Evolutionary conservation across 2,888 invertebrate species (phyloP), one percentile per base, ranked within the genome.

Genomic region (Rhynchonema sp.): DNA sequence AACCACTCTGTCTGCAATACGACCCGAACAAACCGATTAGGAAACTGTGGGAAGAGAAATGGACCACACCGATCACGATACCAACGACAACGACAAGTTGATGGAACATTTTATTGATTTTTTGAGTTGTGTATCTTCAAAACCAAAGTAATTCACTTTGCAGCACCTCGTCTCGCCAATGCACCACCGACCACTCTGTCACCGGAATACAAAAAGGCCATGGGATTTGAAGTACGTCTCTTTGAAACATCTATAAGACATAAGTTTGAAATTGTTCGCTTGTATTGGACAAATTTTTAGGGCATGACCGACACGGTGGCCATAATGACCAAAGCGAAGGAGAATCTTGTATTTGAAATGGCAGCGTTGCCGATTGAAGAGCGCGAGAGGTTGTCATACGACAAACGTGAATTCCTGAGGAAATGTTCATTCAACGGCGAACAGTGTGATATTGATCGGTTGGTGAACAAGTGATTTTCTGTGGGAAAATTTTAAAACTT

Each of bases 381-480:
- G 17, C 38, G 38, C 38, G 17, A 38, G 38, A 17, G 17, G 17
- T 17, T 49, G 3, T 49, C 49, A 6, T 23, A 49, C 3, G 3
- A 13, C 9, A 49, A 49, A n/a, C 49, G 3, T 3, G 49, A 55
- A 26, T 55, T 55, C 30, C 6, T 55, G 25, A 55, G 64, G 1
- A 70, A 71, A 70, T 70, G 70, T 58, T 70, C 70, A 0, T 70
- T 70, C 63, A 68, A 70, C 63, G 67, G 67, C 1, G 62, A 64
- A 26, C 70, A 70, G 57, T 70, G 69, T 59, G 63, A 70, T 60
- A 69, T 70, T 56, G 64, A 65, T 2, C 20, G 27, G 55, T 55
- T 26, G 23, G 55, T 23, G 6, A 23, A 52, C 13, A 22, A n/a
- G 23, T 22, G 23, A 9, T 22, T 13, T 38, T 38, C 20, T 38